Evolutionary conservation across 2,888 invertebrate species (phyloP).

Genomic region (Caenorhabditis zanzibari): DNA sequence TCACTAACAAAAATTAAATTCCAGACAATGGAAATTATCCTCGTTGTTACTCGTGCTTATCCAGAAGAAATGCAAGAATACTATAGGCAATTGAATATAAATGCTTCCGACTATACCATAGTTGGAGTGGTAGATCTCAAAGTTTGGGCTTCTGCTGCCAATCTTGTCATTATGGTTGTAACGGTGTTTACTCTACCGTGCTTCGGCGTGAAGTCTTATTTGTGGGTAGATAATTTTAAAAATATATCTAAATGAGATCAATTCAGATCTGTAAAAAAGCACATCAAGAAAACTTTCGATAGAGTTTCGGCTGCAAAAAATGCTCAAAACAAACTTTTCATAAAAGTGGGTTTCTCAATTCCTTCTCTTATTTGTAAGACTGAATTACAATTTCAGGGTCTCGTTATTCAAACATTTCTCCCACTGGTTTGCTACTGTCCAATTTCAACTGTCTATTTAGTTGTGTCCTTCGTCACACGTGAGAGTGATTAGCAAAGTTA

Average conservation of each 20-base stretch:
- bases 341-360: conserved; percentile 4
- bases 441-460: conserved; percentile 16
- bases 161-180: conserved; percentile 13
- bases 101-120: conserved; percentile 17
- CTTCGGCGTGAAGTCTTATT: conserved; percentile 11
- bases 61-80: conserved; percentile 22
- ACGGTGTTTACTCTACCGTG: conserved; percentile 20
- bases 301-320: background rate
- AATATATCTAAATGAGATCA: background rate
- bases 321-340: conserved; percentile 30
- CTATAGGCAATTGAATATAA: conserved; percentile 17
- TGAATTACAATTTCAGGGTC: conserved; percentile 23
- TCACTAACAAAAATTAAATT: conserved; percentile 9
- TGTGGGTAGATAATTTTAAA: background rate
- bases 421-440: conserved; percentile 43
- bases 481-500: background rate
- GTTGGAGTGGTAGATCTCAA: conserved; percentile 25
- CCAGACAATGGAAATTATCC: conserved; percentile 36
- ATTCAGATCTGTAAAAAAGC: conserved; percentile 21
- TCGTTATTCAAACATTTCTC: conserved; percentile 35
- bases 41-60: conserved; percentile 9
- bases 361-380: background rate
- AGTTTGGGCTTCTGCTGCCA: conserved; percentile 10
- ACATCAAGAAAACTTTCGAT: conserved; percentile 17
- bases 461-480: conserved; percentile 15